Evolutionary conservation across 2,888 invertebrate species (phyloP).

Genomic region (Cerastoderma edule): DNA sequence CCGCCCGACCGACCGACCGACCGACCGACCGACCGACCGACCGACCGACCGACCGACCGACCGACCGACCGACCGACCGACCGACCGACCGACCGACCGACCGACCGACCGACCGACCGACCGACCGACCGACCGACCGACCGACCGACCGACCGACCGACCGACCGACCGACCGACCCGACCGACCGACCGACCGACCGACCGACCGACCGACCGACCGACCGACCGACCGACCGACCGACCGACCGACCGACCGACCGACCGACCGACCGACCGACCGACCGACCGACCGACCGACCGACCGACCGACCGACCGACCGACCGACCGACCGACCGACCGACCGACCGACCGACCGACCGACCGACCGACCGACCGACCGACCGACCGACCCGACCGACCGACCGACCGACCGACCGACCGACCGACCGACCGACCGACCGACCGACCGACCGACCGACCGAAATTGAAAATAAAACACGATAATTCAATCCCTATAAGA

Average conservation of each 20-base stretch:
- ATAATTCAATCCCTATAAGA: too few relatives aligned
- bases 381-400: not conserved
- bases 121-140: not conserved
- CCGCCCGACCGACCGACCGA: not conserved
- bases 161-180: not conserved
- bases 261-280: not conserved
- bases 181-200: not conserved
- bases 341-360: conserved; percentile 1
- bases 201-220: not conserved
- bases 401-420: not conserved
- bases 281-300: not conserved
- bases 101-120: not conserved
- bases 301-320: not conserved
- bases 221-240: not conserved
- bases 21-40: not conserved
- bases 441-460: conserved; percentile 1
- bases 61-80: not conserved
- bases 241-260: not conserved
- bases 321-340: not conserved
- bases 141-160: not conserved
- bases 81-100: not conserved
- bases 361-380: conserved; percentile 1
- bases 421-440: not conserved
- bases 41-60: not conserved
- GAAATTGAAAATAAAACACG: too few relatives aligned